phyloP scores from a whole-genome alignment of 1,140 invertebrate species.

The Babylonia areolata region DNA sequence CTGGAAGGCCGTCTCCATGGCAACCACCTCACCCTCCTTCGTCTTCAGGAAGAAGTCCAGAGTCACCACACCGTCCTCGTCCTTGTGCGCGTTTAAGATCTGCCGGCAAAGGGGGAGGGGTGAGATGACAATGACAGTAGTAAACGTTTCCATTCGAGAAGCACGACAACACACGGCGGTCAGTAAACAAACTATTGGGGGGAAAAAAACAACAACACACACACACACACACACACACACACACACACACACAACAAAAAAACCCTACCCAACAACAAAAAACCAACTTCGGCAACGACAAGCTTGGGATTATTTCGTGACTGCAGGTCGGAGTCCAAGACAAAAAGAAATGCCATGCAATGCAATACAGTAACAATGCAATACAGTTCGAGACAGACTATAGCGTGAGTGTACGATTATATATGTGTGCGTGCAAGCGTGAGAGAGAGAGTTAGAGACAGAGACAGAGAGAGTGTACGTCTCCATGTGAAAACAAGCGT shows the following conservation, averaged over 20 bases:
- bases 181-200: background rate
- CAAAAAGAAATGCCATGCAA: too few relatives aligned
- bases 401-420: too few relatives aligned
- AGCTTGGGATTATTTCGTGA: too few relatives aligned
- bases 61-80: background rate
- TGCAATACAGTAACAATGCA: too few relatives aligned
- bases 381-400: too few relatives aligned
- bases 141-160: background rate
- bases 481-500: background rate
- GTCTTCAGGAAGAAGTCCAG: conserved; percentile 14
- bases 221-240: conserved; percentile 7
- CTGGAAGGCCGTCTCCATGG: background rate
- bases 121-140: background rate
- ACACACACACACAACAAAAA: background rate
- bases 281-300: too few relatives aligned
- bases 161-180: background rate
- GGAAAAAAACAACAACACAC: background rate
- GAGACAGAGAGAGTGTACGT: background rate
- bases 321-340: too few relatives aligned
- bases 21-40: background rate
- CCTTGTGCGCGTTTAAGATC: background rate
- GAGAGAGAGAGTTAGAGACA: background rate
- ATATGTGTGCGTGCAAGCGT: background rate
- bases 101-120: background rate
- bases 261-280: too few relatives aligned